Evolutionary conservation across 2,797 vertebrate genomes (phyloP), one percentile per base, ranked within the genome.

Genomic region (Danionella dracula): DNA sequence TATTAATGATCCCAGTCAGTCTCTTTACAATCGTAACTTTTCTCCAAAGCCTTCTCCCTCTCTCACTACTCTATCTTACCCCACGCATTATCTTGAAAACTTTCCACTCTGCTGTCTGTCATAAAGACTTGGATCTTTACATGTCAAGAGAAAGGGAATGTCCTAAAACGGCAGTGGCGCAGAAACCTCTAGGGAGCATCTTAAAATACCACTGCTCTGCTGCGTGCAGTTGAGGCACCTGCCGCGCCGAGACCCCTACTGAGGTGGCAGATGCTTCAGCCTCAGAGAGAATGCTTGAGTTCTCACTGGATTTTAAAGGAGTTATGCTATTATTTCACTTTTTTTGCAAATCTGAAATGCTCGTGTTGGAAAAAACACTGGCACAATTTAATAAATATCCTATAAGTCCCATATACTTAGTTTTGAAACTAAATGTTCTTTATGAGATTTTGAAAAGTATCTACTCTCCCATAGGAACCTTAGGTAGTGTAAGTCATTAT

Each of bases 251-350:
- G 66, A 73, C 72, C 74, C 82, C 53, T 34, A 74, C 45, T 4
- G 74, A 68, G 74, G 64, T 74, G 79, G 75, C 87, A 87, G 84
- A 82, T 86, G 85, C 71, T 66, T 76, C 78, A 62, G 70, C 60
- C 70, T 70, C 48, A 60, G 55, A 70, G 69, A 68, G 62, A 20
- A 57, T 59, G 48, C 55, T 59, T 41, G 19, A 74, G 49, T 63
- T 21, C 70, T 51, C 44, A 42, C 23, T 29, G 62, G 41, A 58
- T 19, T 23, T 42, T 35, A 54, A 17, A 61, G 45, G 37, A 56
- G 21, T 45, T 23, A n/a, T 56, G 49, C 55, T 37, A 51, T 5
- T 41, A 29, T 13, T 34, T 32, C 38, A 29, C 29, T 15, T 4
- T n/a, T 57, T 40, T 44, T 6, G 50, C 8, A 8, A 17, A 19